Evolutionary conservation across 1,140 invertebrate species (phyloP), one percentile per base, ranked within the genome.

Genomic region (Lutraria rhynchaena): DNA sequence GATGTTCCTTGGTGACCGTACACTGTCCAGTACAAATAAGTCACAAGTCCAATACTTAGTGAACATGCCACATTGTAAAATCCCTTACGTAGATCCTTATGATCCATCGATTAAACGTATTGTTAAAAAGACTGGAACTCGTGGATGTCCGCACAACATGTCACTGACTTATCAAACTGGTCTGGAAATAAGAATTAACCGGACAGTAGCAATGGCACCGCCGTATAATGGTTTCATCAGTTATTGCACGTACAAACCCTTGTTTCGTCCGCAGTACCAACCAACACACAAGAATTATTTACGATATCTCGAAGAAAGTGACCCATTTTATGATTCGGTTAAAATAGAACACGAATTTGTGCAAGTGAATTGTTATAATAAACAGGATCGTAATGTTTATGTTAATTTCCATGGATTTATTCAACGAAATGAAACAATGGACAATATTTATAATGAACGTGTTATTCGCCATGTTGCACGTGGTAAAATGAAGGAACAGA

Each of bases 61-160:
- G 0, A 44, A 81, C 29, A 81, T 57, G 41, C 77, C 77, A 35
- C 27, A 63, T 29, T 81, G 77, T 37, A 81, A 81, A 73, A 81
- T 81, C n/a, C 77, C 77, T 1, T 27, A 81, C n/a, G 22, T 81
- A 7, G 77, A 81, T 37, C 77, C 77, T 3, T 81, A 49, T 51
- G 77, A 81, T 73, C 27, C 49, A 15, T 58, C 77, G 1, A 63
- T 81, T 46, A 51, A 41, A 17, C 51, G 60, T 63, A 44, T 81
- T 63, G 77, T 81, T n/a, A 49, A 55, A 24, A 71, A 73, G 55
- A 73, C 51, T 19, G 67, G 65, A 24, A n/a, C 9, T 7, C 57
- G 57, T 19, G 22, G 91, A 0, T 96, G 95, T 85, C 91, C 93
- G 15, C 91, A 89, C 33, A 83, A 85, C 11, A 88, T 92, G 0